phyloP scores from a whole-genome alignment of 2,113 vertebrate species.

The Melanerpes aurifrons region DNA sequence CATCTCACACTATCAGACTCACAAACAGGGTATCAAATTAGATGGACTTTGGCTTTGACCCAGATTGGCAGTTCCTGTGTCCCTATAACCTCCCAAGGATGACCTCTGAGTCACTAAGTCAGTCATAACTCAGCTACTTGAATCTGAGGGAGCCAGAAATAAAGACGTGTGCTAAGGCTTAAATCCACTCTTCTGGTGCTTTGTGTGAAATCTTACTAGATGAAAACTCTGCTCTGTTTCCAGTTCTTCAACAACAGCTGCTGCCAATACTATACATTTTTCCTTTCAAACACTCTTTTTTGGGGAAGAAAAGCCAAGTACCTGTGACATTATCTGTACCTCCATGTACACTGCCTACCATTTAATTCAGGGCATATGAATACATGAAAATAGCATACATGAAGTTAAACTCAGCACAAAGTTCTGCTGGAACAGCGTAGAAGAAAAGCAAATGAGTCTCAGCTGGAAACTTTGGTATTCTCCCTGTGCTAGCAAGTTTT shows the following conservation, averaged over 20 bases:
- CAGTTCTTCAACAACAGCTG: not conserved
- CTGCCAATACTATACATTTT: not conserved
- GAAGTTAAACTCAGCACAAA: slow-evolving; percentile 21
- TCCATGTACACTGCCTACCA: not conserved
- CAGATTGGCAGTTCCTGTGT: not conserved
- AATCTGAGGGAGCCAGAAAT: not conserved
- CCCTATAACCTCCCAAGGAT: not conserved
- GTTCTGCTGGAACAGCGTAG: slow-evolving; percentile 25
- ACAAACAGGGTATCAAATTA: not conserved
- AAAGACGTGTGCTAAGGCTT: not conserved
- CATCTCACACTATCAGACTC: not conserved
- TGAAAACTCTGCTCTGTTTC: not conserved
- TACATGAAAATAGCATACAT: not conserved
- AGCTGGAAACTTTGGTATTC: not conserved
- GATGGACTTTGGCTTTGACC: not conserved
- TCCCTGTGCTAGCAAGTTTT: slow-evolving; percentile 8
- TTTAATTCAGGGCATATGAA: not conserved
- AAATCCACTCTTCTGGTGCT: not conserved
- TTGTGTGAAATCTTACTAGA: not conserved
- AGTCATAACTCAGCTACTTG: not conserved
- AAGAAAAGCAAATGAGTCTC: not conserved
- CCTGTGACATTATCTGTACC: not conserved
- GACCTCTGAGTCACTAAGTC: not conserved
- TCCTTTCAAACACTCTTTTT: not conserved
- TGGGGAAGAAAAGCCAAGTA: not conserved